These are phyloP conservation scores for Spinus pinus DNA, from an alignment of 2,797 vertebrate species.

Conservation along the genomic window DNA sequence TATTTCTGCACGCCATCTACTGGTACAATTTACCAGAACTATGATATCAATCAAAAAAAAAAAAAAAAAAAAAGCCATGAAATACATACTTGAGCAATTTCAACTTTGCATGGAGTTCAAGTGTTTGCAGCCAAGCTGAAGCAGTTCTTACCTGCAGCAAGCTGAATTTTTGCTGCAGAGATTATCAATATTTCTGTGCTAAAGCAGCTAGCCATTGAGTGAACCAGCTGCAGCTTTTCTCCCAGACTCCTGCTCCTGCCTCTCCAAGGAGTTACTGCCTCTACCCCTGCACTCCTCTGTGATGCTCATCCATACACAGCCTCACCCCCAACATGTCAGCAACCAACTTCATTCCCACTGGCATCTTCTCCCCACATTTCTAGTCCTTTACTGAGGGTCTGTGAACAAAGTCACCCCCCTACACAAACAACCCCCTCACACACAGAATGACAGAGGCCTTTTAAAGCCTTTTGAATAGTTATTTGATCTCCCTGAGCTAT, in stretches of 20 bases:
- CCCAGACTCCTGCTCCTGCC: not conserved
- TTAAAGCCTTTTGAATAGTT: constrained; percentile 8
- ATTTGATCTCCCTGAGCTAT: constrained; percentile 8
- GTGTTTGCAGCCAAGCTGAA: not conserved
- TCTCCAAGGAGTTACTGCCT: not conserved
- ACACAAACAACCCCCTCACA: not conserved
- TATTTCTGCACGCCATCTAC: constrained; percentile 58
- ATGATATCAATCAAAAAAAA: not conserved
- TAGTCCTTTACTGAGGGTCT: not conserved
- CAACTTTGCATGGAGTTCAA: not conserved
- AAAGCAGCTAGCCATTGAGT: not conserved
- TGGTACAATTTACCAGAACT: not conserved
- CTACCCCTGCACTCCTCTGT: not conserved
- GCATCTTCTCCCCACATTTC: not conserved
- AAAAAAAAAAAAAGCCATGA: too few species aligned
- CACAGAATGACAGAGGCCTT: not conserved
- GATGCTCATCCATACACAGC: not conserved
- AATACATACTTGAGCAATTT: not conserved
- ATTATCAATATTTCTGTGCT: not conserved
- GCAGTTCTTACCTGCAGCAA: not conserved
- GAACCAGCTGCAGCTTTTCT: not conserved
- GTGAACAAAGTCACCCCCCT: not conserved
- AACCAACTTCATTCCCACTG: not conserved
- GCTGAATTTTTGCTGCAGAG: not conserved
- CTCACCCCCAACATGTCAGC: not conserved